phyloP scores from a whole-genome alignment of 2,888 invertebrate species.

The Nymphalis c-album region DNA sequence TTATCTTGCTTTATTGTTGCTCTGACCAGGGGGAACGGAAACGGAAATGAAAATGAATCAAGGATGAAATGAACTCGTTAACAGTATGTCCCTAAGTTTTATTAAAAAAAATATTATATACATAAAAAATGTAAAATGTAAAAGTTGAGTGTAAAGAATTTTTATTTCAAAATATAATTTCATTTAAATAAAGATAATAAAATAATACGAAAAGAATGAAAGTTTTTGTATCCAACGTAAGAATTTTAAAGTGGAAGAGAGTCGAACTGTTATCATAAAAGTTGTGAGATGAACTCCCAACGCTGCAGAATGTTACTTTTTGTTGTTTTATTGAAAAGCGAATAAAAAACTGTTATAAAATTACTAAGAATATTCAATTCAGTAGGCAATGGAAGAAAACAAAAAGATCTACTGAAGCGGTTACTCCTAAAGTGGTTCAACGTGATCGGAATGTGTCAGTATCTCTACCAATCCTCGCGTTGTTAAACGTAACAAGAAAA shows the following conservation, averaged over 20 bases:
- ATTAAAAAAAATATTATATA: not conserved
- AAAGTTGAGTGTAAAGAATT: no score
- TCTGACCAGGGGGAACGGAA: conserved; percentile 3
- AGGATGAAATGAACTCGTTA: not conserved
- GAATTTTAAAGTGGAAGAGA: conserved; percentile 28
- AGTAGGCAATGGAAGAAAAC: conserved; percentile 14
- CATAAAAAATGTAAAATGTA: no score
- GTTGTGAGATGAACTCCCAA: conserved; percentile 28
- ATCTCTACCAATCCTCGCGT: conserved; percentile 10
- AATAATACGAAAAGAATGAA: conserved; percentile 5
- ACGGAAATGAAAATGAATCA: not conserved
- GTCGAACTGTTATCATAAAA: conserved; percentile 26
- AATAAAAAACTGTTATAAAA: conserved; percentile 21
- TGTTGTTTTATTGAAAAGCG: conserved; percentile 19
- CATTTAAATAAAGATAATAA: conserved; percentile 18
- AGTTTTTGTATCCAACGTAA: conserved; percentile 26
- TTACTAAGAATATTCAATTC: conserved; percentile 29
- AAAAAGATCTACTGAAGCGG: conserved; percentile 30
- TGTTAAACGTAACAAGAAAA: conserved; percentile 17
- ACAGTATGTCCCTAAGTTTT: no score
- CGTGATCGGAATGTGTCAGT: conserved; percentile 50
- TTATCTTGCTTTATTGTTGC: conserved; percentile 19
- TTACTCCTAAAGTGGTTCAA: conserved; percentile 46
- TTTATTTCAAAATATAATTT: conserved; percentile 21
- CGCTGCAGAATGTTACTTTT: conserved; percentile 21